These are phyloP conservation scores for Montifringilla adamsi DNA, from an alignment of 2,113 vertebrate species.

Conservation along the genomic window DNA sequence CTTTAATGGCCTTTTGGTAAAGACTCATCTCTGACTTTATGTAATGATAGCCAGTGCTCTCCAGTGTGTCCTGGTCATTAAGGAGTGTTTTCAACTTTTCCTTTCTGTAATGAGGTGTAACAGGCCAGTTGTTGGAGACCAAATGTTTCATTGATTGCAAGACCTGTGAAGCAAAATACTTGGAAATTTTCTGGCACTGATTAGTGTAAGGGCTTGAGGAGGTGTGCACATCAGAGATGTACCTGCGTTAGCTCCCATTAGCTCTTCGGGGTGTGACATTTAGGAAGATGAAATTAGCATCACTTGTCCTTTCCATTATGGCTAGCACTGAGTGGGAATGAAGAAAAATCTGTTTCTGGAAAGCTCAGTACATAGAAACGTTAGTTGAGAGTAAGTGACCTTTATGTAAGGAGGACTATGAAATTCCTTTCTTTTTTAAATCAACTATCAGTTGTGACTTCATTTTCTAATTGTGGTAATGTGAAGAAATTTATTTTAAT, in stretches of 20 bases:
- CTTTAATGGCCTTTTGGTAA: background rate
- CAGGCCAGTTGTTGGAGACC: background rate
- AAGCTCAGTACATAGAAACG: background rate
- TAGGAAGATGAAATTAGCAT: constrained; percentile 45
- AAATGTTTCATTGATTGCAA: constrained; percentile 32
- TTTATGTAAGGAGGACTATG: background rate
- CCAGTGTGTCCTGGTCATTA: constrained; percentile 47
- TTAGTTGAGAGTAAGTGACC: background rate
- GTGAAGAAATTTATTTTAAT: background rate
- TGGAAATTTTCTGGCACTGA: constrained; percentile 39
- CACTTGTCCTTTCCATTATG: constrained; percentile 49
- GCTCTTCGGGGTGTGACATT: constrained; percentile 12
- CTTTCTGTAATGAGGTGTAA: background rate
- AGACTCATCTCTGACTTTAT: background rate
- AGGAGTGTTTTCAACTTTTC: constrained; percentile 12
- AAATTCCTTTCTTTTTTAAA: background rate
- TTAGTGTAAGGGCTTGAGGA: background rate
- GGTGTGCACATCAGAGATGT: constrained; percentile 1
- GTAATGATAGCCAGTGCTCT: constrained; percentile 4
- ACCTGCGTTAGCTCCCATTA: background rate
- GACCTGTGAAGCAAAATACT: constrained; percentile 20
- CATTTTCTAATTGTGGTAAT: background rate
- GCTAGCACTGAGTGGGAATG: constrained; percentile 16
- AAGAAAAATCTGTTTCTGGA: constrained; percentile 46
- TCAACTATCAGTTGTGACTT: background rate